A percentile compares a stretch with the other conserved stretches of the same genome.
phyloP scores from a whole-genome alignment of 2,797 vertebrate genomes.

The Sebastes baramenuke region DNA sequence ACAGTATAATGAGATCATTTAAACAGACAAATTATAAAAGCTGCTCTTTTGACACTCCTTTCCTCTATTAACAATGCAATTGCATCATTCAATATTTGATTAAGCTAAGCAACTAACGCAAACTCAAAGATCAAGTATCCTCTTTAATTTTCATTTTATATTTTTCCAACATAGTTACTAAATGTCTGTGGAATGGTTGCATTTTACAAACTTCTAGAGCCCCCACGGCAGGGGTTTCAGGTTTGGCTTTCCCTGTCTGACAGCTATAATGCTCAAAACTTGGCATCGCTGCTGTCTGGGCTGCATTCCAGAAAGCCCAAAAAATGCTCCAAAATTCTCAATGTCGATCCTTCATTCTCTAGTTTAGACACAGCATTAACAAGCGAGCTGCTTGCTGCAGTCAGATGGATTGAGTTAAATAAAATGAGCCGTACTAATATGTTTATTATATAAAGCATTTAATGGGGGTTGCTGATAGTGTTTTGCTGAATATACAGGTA shows the following conservation, averaged over 20 bases:
- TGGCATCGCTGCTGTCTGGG: constrained; percentile 68
- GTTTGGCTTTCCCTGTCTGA: constrained; percentile 66
- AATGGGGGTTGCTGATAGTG: constrained; percentile 60
- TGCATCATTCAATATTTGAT: constrained; percentile 11
- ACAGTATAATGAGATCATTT: constrained; percentile 9
- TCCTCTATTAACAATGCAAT: neutral
- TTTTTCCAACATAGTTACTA: constrained; percentile 31
- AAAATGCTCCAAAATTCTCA: constrained; percentile 64
- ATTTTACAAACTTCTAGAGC: constrained; percentile 55
- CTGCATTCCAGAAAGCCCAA: constrained; percentile 62
- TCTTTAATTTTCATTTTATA: constrained; percentile 43
- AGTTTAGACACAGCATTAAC: constrained; percentile 73
- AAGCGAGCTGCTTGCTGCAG: constrained; percentile 50
- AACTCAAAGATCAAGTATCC: constrained; percentile 42
- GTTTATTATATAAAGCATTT: constrained; percentile 66
- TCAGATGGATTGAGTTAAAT: constrained; percentile 72
- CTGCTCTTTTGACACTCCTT: neutral
- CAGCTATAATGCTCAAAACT: constrained; percentile 68
- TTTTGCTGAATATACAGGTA: constrained; percentile 50
- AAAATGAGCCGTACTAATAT: constrained; percentile 63
- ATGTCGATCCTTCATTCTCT: constrained; percentile 62
- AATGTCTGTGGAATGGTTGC: constrained; percentile 50
- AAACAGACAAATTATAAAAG: constrained; percentile 9
- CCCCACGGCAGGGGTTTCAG: constrained; percentile 51
- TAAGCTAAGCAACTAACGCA: constrained; percentile 15